These are phyloP conservation scores for Calliopsis andreniformis DNA, from an alignment of 1,140 invertebrate genomes.

Conservation along the genomic window DNA sequence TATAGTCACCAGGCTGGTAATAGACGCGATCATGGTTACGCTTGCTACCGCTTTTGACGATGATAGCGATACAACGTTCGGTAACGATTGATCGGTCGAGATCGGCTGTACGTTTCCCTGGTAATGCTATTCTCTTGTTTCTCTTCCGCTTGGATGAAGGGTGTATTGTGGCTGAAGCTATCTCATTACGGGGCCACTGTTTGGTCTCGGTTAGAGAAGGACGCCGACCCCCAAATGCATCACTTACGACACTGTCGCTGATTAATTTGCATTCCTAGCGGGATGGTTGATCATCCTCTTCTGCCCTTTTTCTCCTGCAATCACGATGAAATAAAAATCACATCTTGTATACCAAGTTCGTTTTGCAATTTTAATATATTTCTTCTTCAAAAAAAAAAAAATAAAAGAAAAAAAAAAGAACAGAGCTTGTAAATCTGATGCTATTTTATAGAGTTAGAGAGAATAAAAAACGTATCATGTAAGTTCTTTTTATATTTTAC, in stretches of 20 bases:
- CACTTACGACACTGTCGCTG: constrained; percentile 54
- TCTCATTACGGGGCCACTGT: constrained; percentile 77
- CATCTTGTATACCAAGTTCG: too few relatives aligned
- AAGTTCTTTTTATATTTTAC: too few relatives aligned
- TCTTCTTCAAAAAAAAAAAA: too few relatives aligned
- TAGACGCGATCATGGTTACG: constrained; percentile 48
- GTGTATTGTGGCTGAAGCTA: constrained; percentile 77
- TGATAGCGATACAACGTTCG: constrained; percentile 59
- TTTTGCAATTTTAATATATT: too few relatives aligned
- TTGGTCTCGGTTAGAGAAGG: constrained; percentile 70
- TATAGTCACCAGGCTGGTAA: background rate
- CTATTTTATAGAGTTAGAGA: too few relatives aligned
- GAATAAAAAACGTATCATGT: too few relatives aligned
- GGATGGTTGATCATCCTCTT: constrained; percentile 26
- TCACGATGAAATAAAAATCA: background rate
- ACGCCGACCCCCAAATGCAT: constrained; percentile 54
- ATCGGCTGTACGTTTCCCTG: constrained; percentile 72
- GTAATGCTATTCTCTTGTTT: constrained; percentile 80
- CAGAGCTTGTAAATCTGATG: too few relatives aligned
- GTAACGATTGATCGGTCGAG: constrained; percentile 64
- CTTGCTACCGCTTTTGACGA: constrained; percentile 34
- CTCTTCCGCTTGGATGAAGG: constrained; percentile 78
- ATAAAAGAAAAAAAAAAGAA: too few relatives aligned
- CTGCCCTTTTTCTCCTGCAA: too few relatives aligned
- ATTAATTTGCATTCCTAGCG: constrained; percentile 75